Evolutionary conservation across 2,797 vertebrate species (phyloP).

Genomic region (Poeciliopsis turneri): DNA sequence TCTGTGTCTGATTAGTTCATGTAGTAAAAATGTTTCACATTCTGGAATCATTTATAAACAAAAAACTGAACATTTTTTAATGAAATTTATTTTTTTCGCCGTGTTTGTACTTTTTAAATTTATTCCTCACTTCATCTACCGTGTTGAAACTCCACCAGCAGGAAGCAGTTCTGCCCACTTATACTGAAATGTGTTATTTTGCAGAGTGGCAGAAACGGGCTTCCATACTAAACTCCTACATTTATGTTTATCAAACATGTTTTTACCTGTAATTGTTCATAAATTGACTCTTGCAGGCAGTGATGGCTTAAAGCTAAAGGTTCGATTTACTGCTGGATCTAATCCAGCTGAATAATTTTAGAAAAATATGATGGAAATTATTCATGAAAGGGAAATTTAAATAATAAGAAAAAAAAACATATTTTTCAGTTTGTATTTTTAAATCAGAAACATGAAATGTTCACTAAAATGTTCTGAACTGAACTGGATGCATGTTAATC

Average conservation of each 20-base stretch:
- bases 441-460: neutral
- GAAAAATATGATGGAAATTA: neutral
- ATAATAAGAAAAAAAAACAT: neutral
- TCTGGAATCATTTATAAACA: neutral
- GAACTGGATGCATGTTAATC: neutral
- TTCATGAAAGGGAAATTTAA: neutral
- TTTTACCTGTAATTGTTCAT: neutral
- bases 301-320: neutral
- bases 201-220: too few relatives aligned
- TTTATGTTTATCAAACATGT: neutral
- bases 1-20: neutral
- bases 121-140: neutral
- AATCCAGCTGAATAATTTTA: neutral
- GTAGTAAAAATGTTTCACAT: neutral
- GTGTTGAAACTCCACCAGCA: neutral
- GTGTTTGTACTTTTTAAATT: neutral
- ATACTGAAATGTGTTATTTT: neutral
- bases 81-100: neutral
- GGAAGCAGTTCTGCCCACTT: neutral
- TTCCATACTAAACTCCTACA: neutral
- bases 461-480: neutral
- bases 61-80: neutral
- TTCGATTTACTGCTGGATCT: neutral
- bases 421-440: neutral
- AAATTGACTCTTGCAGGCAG: neutral